Evolutionary conservation across 2,113 vertebrate species (phyloP), one percentile per base, ranked within the genome.

Genomic region (Corythornis cristatus): DNA sequence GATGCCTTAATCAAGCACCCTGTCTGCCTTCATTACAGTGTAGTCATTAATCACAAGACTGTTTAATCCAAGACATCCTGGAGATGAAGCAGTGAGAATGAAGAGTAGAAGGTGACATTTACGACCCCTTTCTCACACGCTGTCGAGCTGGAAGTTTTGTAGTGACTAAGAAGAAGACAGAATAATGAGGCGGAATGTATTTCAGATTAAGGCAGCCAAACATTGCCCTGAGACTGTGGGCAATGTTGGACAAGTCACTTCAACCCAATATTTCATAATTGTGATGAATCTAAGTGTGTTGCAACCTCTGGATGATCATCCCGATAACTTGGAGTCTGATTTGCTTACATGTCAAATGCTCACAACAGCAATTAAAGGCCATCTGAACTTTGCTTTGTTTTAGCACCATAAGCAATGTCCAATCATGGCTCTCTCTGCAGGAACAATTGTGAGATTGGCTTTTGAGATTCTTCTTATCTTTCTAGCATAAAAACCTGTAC

Each of bases 401-500:
- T 62, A 88, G 51, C 48, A 64, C 40, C 1, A 0, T 54, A 23
- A 74, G 56, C 43, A 83, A 90, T 40, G 72, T 22, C n/a, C 0
- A 0, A 40, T 35, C 20, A 5, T 0, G 0, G 17, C 61, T 67
- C 67, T 72, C 12, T 57, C 66, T 65, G 57, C 22, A 35, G 28
- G 26, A 89, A 19, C 2, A 2, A 65, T 40, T 0, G 0, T 21
- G 22, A 77, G 75, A 66, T 31, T 3, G 1, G 37, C 56, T 93
- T 46, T 40, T 56, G 72, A 80, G 75, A 50, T 26, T 40, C 19
- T 42, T 83, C 64, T 80, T 33, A 80, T 51, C 79, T 88, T 91
- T 90, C 92, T 77, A 80, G 40, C 71, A 77, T n/a, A 89, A 73
- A 73, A 85, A 56, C n/a, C 28, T 80, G 22, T 77, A 51, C 66